phyloP scores from a whole-genome alignment of 2,888 invertebrate genomes.

The Sarcophaga caerulescens region DNA sequence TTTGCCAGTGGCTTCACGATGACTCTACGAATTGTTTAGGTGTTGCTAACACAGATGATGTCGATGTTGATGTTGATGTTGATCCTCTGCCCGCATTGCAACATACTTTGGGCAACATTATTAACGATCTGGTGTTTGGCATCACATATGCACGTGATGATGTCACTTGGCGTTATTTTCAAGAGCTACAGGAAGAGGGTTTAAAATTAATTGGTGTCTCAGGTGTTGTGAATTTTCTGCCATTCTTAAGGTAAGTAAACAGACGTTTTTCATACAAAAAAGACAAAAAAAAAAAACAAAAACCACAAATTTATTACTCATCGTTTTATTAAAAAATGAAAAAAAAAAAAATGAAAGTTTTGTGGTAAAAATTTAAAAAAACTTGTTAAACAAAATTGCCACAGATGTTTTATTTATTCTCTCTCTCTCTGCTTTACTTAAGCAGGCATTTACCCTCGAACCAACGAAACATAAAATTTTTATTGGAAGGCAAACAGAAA shows the following conservation, averaged over 20 bases:
- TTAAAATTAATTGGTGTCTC: constrained; percentile 91
- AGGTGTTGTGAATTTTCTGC: constrained; percentile 91
- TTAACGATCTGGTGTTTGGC: constrained; percentile 90
- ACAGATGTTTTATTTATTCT: no score
- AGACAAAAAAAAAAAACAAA: no score
- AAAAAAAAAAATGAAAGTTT: no score
- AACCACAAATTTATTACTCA: not conserved
- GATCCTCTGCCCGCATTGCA: constrained; percentile 77
- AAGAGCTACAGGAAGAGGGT: constrained; percentile 91
- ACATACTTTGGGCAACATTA: constrained; percentile 89
- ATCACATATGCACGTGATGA: constrained; percentile 86
- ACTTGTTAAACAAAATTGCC: not conserved
- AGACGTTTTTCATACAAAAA: not conserved
- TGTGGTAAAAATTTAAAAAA: no score
- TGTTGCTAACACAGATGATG: constrained; percentile 66
- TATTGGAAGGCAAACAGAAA: constrained; percentile 87
- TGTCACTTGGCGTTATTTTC: constrained; percentile 89
- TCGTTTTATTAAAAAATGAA: not conserved
- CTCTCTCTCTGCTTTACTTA: no score
- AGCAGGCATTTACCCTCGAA: constrained; percentile 82
- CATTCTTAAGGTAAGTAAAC: constrained; percentile 85
- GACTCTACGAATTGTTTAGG: constrained; percentile 73
- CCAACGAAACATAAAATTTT: constrained; percentile 84
- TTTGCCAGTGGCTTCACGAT: constrained; percentile 69
- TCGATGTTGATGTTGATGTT: constrained; percentile 76